A percentile compares a stretch with the other conserved stretches of the same genome.
phyloP scores from a whole-genome alignment of 2,888 invertebrate genomes.

The Lasius platythorax region DNA sequence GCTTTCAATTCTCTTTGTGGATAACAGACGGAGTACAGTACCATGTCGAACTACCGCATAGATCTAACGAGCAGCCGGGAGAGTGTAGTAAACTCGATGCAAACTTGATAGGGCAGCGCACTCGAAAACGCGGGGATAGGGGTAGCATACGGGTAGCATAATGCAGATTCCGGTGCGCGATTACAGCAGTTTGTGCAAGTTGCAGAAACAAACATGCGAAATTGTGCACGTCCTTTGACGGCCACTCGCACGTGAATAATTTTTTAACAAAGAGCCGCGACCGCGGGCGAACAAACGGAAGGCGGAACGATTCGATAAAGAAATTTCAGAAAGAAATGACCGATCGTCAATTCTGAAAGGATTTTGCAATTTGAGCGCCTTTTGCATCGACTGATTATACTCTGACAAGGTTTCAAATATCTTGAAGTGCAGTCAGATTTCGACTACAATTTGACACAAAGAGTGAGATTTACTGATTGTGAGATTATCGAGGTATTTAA shows the following conservation, averaged over 20 bases:
- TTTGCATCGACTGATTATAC: not conserved
- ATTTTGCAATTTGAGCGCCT: not conserved
- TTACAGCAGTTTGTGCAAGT: constrained; percentile 52
- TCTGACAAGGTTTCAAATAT: not conserved
- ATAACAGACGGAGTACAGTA: not conserved
- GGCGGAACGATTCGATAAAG: constrained; percentile 9
- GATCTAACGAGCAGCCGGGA: constrained; percentile 43
- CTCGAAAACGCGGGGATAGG: constrained; percentile 11
- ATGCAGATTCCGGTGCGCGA: constrained; percentile 60
- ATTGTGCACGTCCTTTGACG: constrained; percentile 67
- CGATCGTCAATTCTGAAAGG: not conserved
- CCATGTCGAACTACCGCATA: constrained; percentile 21
- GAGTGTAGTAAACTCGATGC: constrained; percentile 50
- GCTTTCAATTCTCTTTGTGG: constrained; percentile 49
- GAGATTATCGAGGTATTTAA: not conserved
- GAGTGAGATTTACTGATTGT: not conserved
- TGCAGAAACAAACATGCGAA: constrained; percentile 55
- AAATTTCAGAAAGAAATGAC: not conserved
- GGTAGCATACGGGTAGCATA: constrained; percentile 63
- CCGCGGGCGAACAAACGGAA: not conserved
- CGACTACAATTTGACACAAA: not conserved
- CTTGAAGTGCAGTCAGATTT: not conserved
- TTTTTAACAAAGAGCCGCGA: constrained; percentile 55
- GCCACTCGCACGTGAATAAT: constrained; percentile 63
- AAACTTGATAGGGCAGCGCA: constrained; percentile 63